phyloP scores from a whole-genome alignment of 2,888 invertebrate genomes.

The Diarsia brunnea region DNA sequence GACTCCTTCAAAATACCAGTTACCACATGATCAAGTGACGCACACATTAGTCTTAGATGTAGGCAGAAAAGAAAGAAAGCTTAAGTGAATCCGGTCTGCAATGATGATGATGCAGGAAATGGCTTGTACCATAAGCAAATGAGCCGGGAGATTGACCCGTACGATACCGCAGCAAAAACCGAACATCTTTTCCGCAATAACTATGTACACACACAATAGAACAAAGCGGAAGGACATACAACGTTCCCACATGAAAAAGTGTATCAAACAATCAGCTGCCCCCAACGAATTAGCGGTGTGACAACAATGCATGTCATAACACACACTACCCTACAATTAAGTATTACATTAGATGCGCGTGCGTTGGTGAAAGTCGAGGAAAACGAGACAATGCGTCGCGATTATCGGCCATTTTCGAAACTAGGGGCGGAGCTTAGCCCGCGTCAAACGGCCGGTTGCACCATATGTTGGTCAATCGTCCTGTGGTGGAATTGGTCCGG shows the following conservation, averaged over 20 bases:
- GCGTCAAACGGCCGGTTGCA: conserved; percentile 54
- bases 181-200: conserved; percentile 38
- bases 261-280: conserved; percentile 42
- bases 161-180: conserved; percentile 24
- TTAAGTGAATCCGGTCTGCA: background rate
- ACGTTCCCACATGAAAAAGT: conserved; percentile 53
- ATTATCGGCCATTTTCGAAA: conserved; percentile 78
- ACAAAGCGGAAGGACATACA: conserved; percentile 47
- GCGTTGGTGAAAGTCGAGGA: conserved; percentile 75
- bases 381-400: conserved; percentile 75
- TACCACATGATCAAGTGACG: background rate
- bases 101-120: conserved; percentile 8
- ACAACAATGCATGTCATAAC: conserved; percentile 75
- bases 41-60: background rate
- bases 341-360: conserved; percentile 75
- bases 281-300: conserved; percentile 58
- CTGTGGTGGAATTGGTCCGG: conserved; percentile 17
- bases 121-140: background rate
- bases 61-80: background rate
- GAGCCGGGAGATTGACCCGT: conserved; percentile 17
- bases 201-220: conserved; percentile 28
- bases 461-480: conserved; percentile 56
- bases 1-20: too few species aligned
- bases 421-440: conserved; percentile 60
- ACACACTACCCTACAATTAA: conserved; percentile 70